A percentile compares a stretch with the other conserved stretches of the same genome.
Conservation (phyloP, 2,888 invertebrate genomes). For the Penaeus monodon region DNA sequence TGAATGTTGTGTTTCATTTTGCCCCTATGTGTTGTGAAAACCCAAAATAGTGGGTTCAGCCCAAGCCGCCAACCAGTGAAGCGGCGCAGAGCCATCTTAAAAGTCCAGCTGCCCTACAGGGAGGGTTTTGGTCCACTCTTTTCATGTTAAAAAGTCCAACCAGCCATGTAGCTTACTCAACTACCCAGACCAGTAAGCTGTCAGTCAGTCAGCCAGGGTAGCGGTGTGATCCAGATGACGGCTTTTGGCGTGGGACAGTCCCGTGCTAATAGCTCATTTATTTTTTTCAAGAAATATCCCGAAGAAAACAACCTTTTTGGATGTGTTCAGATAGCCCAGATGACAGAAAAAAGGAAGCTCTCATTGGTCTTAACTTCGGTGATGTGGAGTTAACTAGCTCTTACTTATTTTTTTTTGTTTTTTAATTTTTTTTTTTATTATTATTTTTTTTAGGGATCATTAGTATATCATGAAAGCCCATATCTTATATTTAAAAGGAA, state of each 20-base stretch:
- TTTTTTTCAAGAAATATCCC: constrained; percentile 28
- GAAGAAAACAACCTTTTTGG: constrained; percentile 32
- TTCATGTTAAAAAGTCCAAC: constrained; percentile 36
- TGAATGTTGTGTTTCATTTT: constrained; percentile 56
- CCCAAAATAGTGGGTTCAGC: constrained; percentile 47
- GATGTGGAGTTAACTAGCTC: constrained; percentile 14
- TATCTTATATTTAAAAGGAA: too few relatives aligned
- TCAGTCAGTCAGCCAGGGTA: constrained; percentile 30
- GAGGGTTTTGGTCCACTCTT: constrained; percentile 46
- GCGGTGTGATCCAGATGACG: constrained; percentile 38
- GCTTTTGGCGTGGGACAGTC: constrained; percentile 36
- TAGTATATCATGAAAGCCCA: too few relatives aligned
- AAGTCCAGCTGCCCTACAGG: constrained; percentile 38
- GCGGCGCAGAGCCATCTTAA: constrained; percentile 31
- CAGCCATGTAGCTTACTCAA: constrained; percentile 29
- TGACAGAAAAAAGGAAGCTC: constrained; percentile 38
- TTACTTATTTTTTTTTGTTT: not conserved
- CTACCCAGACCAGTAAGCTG: constrained; percentile 32
- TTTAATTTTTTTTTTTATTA: too few relatives aligned
- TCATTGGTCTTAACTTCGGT: constrained; percentile 36
- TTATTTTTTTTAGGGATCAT: too few relatives aligned
- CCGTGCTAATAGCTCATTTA: constrained; percentile 35
- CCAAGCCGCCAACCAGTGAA: constrained; percentile 37
- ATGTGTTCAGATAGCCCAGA: constrained; percentile 41
- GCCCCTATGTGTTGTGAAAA: constrained; percentile 53